These are phyloP conservation scores for Melanotus villosus DNA, from an alignment of 2,888 invertebrate species.

Conservation along the genomic window DNA sequence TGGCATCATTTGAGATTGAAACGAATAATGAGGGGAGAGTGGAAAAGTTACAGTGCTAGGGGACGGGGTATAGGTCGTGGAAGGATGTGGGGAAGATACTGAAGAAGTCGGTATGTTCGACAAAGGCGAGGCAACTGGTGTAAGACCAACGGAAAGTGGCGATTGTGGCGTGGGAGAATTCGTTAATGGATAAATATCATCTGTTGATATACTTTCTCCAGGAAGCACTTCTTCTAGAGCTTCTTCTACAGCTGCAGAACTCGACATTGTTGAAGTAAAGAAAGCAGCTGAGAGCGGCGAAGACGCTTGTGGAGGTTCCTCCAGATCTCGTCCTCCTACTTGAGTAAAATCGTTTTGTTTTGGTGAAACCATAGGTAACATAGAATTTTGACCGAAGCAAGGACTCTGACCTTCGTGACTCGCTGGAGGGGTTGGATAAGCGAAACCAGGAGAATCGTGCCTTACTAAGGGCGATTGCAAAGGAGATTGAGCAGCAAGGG, in stretches of 20 bases:
- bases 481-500: constrained; percentile 73
- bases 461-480: constrained; percentile 75
- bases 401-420: constrained; percentile 87
- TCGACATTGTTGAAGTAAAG: constrained; percentile 88
- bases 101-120: constrained; percentile 62
- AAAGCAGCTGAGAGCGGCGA: constrained; percentile 88
- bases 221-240: constrained; percentile 88
- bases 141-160: constrained; percentile 70
- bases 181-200: constrained; percentile 68
- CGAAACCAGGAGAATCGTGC: constrained; percentile 81
- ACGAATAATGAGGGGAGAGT: constrained; percentile 68
- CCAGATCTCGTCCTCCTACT: constrained; percentile 68
- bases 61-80: constrained; percentile 66
- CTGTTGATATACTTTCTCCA: constrained; percentile 77
- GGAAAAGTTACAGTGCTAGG: constrained; percentile 64
- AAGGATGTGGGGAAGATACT: constrained; percentile 62
- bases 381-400: constrained; percentile 65
- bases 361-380: constrained; percentile 67
- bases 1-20: constrained; percentile 88
- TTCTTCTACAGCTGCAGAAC: constrained; percentile 89
- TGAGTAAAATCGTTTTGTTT: constrained; percentile 65
- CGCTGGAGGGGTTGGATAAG: constrained; percentile 90
- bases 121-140: constrained; percentile 72
- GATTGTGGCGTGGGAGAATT: constrained; percentile 76
- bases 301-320: constrained; percentile 80